Evolutionary conservation across 1,140 invertebrate genomes (phyloP), one percentile per base, ranked within the genome.

Genomic region (Drosophila bipectinata): DNA sequence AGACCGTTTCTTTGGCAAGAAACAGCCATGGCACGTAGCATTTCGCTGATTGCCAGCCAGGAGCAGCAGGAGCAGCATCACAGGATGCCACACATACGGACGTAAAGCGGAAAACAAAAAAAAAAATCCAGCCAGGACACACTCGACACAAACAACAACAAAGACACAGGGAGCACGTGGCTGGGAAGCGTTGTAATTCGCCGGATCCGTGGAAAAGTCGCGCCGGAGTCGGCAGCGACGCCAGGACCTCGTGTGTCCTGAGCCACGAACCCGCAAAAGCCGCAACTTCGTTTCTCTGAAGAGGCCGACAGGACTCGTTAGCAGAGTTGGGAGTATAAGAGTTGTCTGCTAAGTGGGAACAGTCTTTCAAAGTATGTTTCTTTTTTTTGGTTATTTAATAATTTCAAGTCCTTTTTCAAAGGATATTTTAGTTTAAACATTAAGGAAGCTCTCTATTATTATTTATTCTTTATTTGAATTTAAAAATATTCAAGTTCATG

Each of bases 161-260:
- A 47, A n/a, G 41, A 8, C n/a, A 9, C 41, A 12, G 4, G 39
- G 39, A 41, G 14, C 41, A 74, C 81, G 81, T 87, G 81, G 77
- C 59, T 37, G 30, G 41, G 69, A 71, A 79, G 82, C 82, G 82
- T 55, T 85, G 74, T 85, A 85, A 85, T 85, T 85, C 82, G 82
- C 62, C 69, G 82, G 62, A 82, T 77, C 54, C 78, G 79, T 47
- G 63, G 63, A 47, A 45, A 41, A 74, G 47, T 81, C 61, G 68
- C 74, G 69, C 69, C 64, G 56, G 71, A 83, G 82, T 79, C 71
- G 74, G 78, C 83, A 82, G 78, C 69, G 82, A 77, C 74, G 78
- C 49, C 51, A 49, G 30, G 41, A 32, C 72, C 56, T 76, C 72
- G 73, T 67, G 73, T 67, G 45, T 21, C 34, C 60, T 55, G 10